Base-by-base conservation (phyloP, 2,888 invertebrate genomes). In the Tethea ocularis region DNA sequence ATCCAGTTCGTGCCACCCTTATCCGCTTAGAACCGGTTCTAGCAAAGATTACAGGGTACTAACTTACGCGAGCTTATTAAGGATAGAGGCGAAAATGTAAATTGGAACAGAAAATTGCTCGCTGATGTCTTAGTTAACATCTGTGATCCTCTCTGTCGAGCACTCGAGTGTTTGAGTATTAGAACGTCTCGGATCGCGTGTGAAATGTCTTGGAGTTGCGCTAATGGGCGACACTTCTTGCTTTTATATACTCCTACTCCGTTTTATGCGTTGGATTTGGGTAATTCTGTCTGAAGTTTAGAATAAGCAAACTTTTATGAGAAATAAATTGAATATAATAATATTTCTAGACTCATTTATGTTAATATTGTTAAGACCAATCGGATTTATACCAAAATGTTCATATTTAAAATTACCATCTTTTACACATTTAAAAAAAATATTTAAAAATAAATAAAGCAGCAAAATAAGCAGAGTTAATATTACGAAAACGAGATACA, bases 41-140 rank as follows among this genome's bases (percentile, higher is more conserved):
- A 65, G 60, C 61, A 62, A 68, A 75, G 79, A 83, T 82, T 82
- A 83, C 79, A 82, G 77, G 72, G 76, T 69, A 69, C 68, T 69
- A 71, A 74, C 69, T 77, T 70, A 70, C 66, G 64, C 68, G 71
- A 71, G 74, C 77, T 82, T 83, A 84, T 83, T 84, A 82, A 84
- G 72, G 66, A 61, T 60, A 58, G 46, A 46, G 61, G 66, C 36
- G 56, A 75, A 79, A 83, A 84, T 84, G 84, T 74, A 84, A 83
- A 84, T 84, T 79, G 75, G 74, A 72, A 71, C 58, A 70, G 77
- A 46, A 76, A 83, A 81, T 80, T 79, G 77, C 74, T 63, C 69
- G 72, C 68, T 72, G 71, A 70, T 72, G 71, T 69, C 71, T 68
- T 68, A 72, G 68, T 75, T 80, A 80, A 82, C 75, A 73, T 75